phyloP scores from a whole-genome alignment of 2,888 invertebrate genomes.

The Pristionchus arcanus region DNA sequence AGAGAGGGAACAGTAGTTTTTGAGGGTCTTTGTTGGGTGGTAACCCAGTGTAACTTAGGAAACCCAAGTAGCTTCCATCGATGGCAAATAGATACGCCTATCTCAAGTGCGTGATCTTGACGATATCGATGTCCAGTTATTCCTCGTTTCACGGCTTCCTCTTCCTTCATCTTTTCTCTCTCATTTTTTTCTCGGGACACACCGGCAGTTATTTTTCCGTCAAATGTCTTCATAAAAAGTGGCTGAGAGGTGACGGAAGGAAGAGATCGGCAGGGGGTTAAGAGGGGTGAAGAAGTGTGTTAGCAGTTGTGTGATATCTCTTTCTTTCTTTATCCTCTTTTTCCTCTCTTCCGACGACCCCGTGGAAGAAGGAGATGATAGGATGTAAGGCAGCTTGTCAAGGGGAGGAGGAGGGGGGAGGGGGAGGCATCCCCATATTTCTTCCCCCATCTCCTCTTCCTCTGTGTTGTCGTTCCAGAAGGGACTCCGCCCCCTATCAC shows the following conservation, averaged over 20 bases:
- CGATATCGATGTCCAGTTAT: slow-evolving; percentile 6
- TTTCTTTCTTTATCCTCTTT: slow-evolving; percentile 36
- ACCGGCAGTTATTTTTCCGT: not conserved
- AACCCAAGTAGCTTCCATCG: not conserved
- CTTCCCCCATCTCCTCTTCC: not conserved
- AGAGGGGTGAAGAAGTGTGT: slow-evolving; percentile 43
- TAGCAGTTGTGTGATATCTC: slow-evolving; percentile 47
- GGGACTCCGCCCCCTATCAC: too few relatives aligned
- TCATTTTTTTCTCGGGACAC: not conserved
- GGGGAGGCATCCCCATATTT: not conserved
- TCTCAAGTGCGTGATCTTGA: not conserved
- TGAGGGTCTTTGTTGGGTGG: not conserved
- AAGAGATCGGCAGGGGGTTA: slow-evolving; percentile 28
- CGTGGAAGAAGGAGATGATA: slow-evolving; percentile 35
- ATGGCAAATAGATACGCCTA: not conserved
- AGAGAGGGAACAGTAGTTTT: not conserved
- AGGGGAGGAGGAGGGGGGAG: not conserved
- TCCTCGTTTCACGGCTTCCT: not conserved
- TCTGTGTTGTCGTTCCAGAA: not conserved
- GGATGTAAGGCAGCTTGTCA: slow-evolving; percentile 10
- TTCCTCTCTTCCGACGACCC: not conserved
- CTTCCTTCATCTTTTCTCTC: not conserved
- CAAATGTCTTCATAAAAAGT: not conserved
- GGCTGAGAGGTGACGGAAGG: not conserved
- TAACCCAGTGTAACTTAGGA: not conserved